A percentile compares a stretch with the other conserved stretches of the same genome.
Conservation (phyloP, 2,888 invertebrate genomes). For the Mesochorus sp. region DNA sequence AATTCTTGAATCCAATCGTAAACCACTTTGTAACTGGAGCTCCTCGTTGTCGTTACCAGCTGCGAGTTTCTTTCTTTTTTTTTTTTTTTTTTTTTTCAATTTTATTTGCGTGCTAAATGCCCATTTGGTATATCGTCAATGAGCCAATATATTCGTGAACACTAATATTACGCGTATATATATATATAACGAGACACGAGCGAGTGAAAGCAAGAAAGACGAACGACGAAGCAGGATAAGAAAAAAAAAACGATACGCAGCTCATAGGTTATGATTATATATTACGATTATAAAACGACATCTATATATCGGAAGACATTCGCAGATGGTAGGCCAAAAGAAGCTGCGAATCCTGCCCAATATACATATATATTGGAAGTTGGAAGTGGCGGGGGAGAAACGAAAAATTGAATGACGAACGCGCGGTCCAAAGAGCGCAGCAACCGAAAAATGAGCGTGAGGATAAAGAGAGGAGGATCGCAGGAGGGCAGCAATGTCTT, state of each 20-base stretch:
- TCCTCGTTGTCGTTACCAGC: background rate
- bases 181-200: slow-evolving; percentile 55
- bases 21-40: slow-evolving; percentile 10
- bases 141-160: slow-evolving; percentile 17
- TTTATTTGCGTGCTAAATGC: slow-evolving; percentile 60
- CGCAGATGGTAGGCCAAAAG: slow-evolving; percentile 41
- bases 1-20: slow-evolving; percentile 27
- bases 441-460: slow-evolving; percentile 56
- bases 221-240: background rate
- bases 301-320: slow-evolving; percentile 46
- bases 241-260: background rate
- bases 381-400: slow-evolving; percentile 23
- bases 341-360: slow-evolving; percentile 19
- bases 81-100: background rate
- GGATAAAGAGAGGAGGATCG: slow-evolving; percentile 36
- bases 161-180: slow-evolving; percentile 56
- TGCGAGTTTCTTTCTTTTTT: background rate
- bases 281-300: slow-evolving; percentile 62
- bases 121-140: slow-evolving; percentile 61
- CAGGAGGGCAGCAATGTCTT: slow-evolving; percentile 57
- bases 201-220: slow-evolving; percentile 42
- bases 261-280: too few relatives aligned
- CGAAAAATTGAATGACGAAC: slow-evolving; percentile 49
- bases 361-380: slow-evolving; percentile 19
- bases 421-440: slow-evolving; percentile 57